Conservation (phyloP, 2,113 vertebrate genomes). For the Atractosteus spatula region DNA sequence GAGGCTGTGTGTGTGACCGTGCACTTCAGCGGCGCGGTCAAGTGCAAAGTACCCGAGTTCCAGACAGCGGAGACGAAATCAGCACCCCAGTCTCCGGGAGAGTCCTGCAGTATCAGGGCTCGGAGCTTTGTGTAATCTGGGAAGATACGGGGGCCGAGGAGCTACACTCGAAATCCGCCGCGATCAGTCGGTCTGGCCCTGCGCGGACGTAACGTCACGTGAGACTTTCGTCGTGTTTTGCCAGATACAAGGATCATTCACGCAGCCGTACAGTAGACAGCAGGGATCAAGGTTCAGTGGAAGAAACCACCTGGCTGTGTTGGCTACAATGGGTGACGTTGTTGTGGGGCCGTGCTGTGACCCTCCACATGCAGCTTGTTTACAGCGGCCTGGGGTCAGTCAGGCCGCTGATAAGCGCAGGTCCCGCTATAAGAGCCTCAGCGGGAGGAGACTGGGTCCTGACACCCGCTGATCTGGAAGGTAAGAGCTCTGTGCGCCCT, state of each 20-base stretch:
- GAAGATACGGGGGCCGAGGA: too few relatives aligned
- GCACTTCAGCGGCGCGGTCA: too few relatives aligned
- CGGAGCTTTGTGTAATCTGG: too few relatives aligned
- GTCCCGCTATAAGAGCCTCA: constrained; percentile 60
- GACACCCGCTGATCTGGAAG: constrained; percentile 35
- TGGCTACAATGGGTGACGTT: not conserved
- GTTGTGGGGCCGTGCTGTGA: constrained; percentile 30
- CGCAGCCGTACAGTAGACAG: too few relatives aligned
- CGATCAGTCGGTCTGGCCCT: constrained; percentile 25
- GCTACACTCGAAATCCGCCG: not conserved
- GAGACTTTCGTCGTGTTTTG: not conserved
- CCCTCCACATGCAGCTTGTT: constrained; percentile 78
- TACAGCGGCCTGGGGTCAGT: constrained; percentile 64
- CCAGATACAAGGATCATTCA: too few relatives aligned
- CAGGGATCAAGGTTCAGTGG: constrained; percentile 17
- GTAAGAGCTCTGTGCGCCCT: constrained; percentile 23
- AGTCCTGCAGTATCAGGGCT: not conserved
- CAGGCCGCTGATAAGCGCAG: constrained; percentile 64
- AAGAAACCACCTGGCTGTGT: constrained; percentile 15
- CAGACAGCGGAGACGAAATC: not conserved
- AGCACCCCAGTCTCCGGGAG: constrained; percentile 21
- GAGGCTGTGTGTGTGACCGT: constrained; percentile 2
- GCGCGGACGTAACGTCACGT: constrained; percentile 20
- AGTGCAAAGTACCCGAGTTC: too few relatives aligned
- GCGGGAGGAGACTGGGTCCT: constrained; percentile 33